Conservation (phyloP, 2,113 vertebrate genomes). For the Conger conger region DNA sequence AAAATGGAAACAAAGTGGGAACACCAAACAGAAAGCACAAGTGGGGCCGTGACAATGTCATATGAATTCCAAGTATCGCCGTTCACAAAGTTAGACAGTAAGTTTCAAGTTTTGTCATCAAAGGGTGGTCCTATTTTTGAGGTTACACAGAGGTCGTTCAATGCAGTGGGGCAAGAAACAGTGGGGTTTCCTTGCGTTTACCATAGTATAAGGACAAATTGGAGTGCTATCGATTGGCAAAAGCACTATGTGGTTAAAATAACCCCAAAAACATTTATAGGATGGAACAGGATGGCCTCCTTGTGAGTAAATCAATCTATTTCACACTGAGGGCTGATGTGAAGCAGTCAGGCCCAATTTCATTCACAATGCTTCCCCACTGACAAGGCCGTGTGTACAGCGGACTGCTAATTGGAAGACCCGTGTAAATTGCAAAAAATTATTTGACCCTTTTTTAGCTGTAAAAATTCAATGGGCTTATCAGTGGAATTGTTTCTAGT, state of each 20-base stretch:
- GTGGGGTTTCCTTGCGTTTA: slow-evolving; percentile 15
- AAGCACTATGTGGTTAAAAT: slow-evolving; percentile 30
- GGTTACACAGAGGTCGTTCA: not conserved
- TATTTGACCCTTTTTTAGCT: slow-evolving; percentile 29
- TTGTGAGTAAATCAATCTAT: slow-evolving; percentile 38
- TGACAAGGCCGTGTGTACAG: slow-evolving; percentile 27
- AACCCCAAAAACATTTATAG: slow-evolving; percentile 36
- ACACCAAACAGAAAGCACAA: no score
- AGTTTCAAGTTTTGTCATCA: not conserved
- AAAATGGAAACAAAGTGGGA: no score
- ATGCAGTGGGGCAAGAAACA: not conserved
- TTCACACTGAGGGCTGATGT: slow-evolving; percentile 35
- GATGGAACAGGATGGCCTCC: slow-evolving; percentile 31
- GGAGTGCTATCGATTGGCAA: slow-evolving; percentile 44
- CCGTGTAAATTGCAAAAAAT: slow-evolving; percentile 43
- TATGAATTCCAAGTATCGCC: not conserved
- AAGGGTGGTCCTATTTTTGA: not conserved
- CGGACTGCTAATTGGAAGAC: slow-evolving; percentile 48
- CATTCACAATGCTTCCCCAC: slow-evolving; percentile 40
- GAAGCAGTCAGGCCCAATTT: slow-evolving; percentile 46
- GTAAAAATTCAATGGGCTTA: not conserved
- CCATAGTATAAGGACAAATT: slow-evolving; percentile 34
- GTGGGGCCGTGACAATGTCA: no score
- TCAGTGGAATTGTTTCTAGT: not conserved
- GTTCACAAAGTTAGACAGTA: not conserved